phyloP scores from a whole-genome alignment of 2,888 invertebrate genomes.

The Hetaerina titia region DNA sequence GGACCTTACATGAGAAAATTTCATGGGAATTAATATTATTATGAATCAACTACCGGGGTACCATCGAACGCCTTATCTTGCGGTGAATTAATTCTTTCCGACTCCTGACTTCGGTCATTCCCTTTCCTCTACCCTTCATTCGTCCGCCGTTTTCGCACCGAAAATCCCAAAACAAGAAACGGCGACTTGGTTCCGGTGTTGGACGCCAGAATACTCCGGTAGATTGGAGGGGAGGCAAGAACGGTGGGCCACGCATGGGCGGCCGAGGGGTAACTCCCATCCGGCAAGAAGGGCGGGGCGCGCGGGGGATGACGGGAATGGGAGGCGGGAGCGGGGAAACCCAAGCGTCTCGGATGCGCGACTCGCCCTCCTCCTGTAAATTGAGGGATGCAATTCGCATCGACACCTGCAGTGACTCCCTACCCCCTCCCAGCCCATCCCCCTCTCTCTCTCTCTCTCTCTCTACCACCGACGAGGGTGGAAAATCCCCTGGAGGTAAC shows the following conservation, averaged over 20 bases:
- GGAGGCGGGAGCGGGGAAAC: not conserved
- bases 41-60: no score
- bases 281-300: not conserved
- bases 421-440: no score
- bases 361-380: not conserved
- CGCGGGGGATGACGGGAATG: not conserved
- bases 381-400: not conserved
- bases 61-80: not conserved
- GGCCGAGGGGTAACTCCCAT: not conserved
- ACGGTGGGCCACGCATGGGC: not conserved
- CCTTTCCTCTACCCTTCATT: no score
- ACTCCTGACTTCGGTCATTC: not conserved
- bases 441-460: no score
- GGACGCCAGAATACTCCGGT: not conserved
- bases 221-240: not conserved
- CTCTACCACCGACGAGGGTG: not conserved
- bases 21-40: no score
- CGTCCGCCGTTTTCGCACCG: not conserved
- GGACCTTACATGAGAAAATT: no score
- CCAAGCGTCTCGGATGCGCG: conserved; percentile 6
- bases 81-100: not conserved
- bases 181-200: not conserved
- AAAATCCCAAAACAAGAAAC: not conserved
- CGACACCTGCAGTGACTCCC: not conserved
- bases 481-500: not conserved